phyloP scores from a whole-genome alignment of 2,888 invertebrate species.

The Morpho achilles region DNA sequence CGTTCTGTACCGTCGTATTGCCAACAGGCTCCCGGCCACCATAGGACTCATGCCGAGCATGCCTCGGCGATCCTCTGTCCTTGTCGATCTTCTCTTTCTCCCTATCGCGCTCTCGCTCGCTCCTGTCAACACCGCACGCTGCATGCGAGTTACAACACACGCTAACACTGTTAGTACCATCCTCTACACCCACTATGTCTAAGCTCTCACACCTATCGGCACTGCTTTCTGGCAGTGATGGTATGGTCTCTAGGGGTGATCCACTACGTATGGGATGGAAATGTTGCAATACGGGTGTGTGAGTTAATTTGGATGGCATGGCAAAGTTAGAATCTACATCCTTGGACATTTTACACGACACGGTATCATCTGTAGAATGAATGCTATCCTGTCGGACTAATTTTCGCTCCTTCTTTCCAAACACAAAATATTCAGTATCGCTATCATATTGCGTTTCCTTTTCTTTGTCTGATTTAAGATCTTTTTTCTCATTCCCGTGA shows the following conservation, averaged over 20 bases:
- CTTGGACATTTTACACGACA: constrained; percentile 60
- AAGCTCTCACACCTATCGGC: constrained; percentile 52
- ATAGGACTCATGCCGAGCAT: constrained; percentile 77
- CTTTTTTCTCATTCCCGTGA: constrained; percentile 52
- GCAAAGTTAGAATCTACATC: constrained; percentile 39
- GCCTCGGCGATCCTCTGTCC: constrained; percentile 65
- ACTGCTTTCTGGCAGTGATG: constrained; percentile 61
- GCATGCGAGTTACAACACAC: constrained; percentile 79
- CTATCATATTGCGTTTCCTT: too few relatives aligned
- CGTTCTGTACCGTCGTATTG: constrained; percentile 46
- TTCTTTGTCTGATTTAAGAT: constrained; percentile 20
- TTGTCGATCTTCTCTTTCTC: constrained; percentile 42
- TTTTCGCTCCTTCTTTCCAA: constrained; percentile 39
- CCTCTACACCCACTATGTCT: constrained; percentile 49
- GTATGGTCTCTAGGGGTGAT: constrained; percentile 62
- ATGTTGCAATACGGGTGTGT: constrained; percentile 53
- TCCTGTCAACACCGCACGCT: constrained; percentile 72
- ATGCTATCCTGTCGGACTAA: constrained; percentile 60
- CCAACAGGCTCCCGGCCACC: constrained; percentile 65
- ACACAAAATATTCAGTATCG: too few relatives aligned
- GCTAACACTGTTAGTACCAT: constrained; percentile 66
- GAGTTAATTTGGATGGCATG: constrained; percentile 45
- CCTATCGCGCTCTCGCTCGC: constrained; percentile 54
- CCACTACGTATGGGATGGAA: constrained; percentile 62
- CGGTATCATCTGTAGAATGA: constrained; percentile 41